Evolutionary conservation across 2,888 invertebrate genomes (phyloP).

Genomic region (Rhogogaster chlorosoma): DNA sequence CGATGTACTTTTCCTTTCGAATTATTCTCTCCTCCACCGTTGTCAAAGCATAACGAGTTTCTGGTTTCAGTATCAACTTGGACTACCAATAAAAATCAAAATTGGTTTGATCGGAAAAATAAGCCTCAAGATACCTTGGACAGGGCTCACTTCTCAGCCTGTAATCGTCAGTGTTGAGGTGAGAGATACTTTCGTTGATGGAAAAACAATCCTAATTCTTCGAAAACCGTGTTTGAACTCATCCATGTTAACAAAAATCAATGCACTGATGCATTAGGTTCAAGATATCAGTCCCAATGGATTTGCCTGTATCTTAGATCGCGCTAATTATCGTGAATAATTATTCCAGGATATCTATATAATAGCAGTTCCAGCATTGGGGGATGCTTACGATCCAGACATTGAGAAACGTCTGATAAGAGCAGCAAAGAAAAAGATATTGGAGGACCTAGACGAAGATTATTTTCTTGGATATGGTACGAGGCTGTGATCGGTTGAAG

Average conservation of each 20-base stretch:
- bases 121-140: slow-evolving; percentile 89
- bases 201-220: not conserved
- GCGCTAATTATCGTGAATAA: not conserved
- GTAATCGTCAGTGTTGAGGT: slow-evolving; percentile 86
- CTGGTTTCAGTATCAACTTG: slow-evolving; percentile 86
- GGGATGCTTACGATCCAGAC: slow-evolving; percentile 85
- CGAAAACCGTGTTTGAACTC: not conserved
- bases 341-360: slow-evolving; percentile 83
- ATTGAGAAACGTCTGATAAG: slow-evolving; percentile 86
- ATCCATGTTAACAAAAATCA: not conserved
- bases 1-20: not conserved
- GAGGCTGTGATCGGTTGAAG: slow-evolving; percentile 9
- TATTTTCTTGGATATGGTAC: slow-evolving; percentile 78
- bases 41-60: not conserved
- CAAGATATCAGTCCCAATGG: not conserved
- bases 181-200: slow-evolving; percentile 49
- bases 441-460: slow-evolving; percentile 84
- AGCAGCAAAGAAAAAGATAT: slow-evolving; percentile 86
- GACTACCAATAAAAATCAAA: slow-evolving; percentile 90
- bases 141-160: slow-evolving; percentile 86
- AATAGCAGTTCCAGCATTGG: slow-evolving; percentile 87
- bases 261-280: not conserved
- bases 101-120: slow-evolving; percentile 89
- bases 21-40: not conserved
- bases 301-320: not conserved